Evolutionary conservation across 2,113 vertebrate species (phyloP).

Genomic region (Neotoma lepida): DNA sequence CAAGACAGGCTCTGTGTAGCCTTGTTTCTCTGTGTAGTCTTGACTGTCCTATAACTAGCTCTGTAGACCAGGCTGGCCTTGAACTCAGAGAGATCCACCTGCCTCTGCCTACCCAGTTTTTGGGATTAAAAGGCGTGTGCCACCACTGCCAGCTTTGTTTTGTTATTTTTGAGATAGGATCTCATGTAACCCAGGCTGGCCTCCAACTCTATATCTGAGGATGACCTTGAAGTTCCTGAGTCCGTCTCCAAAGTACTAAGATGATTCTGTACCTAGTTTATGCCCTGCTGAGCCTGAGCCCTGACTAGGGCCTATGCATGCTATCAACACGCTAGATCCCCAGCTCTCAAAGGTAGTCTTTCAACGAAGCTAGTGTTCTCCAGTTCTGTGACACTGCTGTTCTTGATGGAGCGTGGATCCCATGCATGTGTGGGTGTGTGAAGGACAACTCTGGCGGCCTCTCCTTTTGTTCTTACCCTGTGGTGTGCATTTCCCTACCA

Average conservation of each 20-base stretch:
- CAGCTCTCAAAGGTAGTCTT: neutral
- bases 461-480: neutral
- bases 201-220: neutral
- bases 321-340: neutral
- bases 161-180: neutral
- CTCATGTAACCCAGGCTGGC: neutral
- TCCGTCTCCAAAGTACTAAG: neutral
- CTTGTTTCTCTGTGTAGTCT: too few species aligned
- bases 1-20: too few species aligned
- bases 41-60: too few species aligned
- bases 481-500: rapidly evolving
- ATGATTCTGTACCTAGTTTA: neutral
- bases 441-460: rapidly evolving
- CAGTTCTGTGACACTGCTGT: neutral
- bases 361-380: neutral
- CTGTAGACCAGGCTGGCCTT: neutral
- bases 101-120: neutral
- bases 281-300: neutral
- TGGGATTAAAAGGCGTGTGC: neutral
- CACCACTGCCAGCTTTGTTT: neutral
- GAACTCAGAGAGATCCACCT: neutral
- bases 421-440: rapidly evolving
- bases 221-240: neutral
- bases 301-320: neutral
- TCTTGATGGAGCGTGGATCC: too few species aligned